Conservation (phyloP, 2,888 invertebrate genomes). For the Oscheius sp. region DNA sequence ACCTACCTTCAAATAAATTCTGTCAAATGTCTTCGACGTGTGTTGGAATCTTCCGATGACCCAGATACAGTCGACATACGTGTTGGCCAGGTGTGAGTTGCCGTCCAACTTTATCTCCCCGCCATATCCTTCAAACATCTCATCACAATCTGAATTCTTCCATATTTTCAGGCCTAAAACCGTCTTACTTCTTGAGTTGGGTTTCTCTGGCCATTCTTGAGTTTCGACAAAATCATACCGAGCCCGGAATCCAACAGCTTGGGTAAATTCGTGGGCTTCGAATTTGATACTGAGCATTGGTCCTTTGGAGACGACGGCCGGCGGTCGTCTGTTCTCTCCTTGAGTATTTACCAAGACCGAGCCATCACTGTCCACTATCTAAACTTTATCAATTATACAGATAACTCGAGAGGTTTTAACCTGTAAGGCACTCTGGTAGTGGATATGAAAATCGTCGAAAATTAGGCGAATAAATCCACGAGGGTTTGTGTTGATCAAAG, state of each 20-base stretch:
- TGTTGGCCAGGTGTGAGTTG: constrained; percentile 41
- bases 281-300: constrained; percentile 52
- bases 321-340: constrained; percentile 51
- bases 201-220: constrained; percentile 47
- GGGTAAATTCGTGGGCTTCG: constrained; percentile 51
- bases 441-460: constrained; percentile 61
- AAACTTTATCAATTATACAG: background rate
- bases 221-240: constrained; percentile 56
- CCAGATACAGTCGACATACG: constrained; percentile 63
- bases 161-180: background rate
- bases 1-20: constrained; percentile 50
- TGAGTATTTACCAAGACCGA: constrained; percentile 45
- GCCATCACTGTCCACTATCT: constrained; percentile 57
- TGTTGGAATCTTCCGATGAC: constrained; percentile 48
- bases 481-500: constrained; percentile 51
- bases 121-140: constrained; percentile 52
- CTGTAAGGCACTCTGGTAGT: constrained; percentile 47
- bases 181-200: constrained; percentile 40
- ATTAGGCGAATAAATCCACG: constrained; percentile 52
- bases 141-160: constrained; percentile 60
- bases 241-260: constrained; percentile 57
- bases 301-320: constrained; percentile 50
- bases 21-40: constrained; percentile 44
- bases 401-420: background rate
- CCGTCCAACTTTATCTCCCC: constrained; percentile 50